Evolutionary conservation across 2,113 vertebrate genomes (phyloP).

Genomic region (Onychorhynchus coronatus): DNA sequence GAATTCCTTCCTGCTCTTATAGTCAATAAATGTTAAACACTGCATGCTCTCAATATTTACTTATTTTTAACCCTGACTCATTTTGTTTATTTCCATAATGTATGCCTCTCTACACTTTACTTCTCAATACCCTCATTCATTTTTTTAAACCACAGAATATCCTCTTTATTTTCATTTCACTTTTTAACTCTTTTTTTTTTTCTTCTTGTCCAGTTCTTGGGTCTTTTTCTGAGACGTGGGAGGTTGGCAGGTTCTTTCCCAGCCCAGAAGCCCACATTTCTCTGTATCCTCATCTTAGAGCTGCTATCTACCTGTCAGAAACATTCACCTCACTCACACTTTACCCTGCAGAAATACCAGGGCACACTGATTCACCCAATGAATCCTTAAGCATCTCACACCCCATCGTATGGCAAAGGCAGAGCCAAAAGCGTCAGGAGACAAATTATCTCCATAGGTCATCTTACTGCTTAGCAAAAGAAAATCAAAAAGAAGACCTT

Average conservation of each 20-base stretch:
- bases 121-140: not conserved
- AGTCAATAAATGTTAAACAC: not conserved
- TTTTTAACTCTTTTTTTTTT: not conserved
- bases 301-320: not conserved
- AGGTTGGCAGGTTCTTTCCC: not conserved
- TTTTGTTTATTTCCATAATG: slow-evolving; percentile 1
- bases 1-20: not conserved
- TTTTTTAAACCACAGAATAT: not conserved
- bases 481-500: not conserved
- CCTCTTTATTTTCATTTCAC: not conserved
- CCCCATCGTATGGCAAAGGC: not conserved
- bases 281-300: not conserved
- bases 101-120: not conserved
- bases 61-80: slow-evolving; percentile 43
- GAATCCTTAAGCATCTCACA: not conserved
- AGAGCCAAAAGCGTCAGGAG: not conserved
- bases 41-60: not conserved
- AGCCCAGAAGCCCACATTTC: not conserved
- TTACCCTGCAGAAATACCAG: not conserved
- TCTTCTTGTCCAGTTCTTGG: not conserved
- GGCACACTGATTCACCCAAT: not conserved
- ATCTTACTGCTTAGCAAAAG: not conserved
- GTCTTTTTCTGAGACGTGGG: not conserved
- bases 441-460: not conserved
- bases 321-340: not conserved